These are phyloP conservation scores for Oscheius onirici DNA, from an alignment of 2,888 invertebrate genomes.

Conservation along the genomic window DNA sequence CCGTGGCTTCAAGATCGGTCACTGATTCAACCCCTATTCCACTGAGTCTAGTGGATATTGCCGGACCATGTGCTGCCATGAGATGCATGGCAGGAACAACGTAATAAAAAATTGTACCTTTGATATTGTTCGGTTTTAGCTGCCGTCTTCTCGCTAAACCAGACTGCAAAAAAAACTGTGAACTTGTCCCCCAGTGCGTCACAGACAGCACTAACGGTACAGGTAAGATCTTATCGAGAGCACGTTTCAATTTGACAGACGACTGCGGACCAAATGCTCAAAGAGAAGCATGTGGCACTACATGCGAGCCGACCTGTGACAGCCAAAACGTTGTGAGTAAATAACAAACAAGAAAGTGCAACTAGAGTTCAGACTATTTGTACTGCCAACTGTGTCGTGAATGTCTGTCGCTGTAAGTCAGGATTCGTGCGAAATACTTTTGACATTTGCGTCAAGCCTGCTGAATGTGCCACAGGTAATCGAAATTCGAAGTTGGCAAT, in stretches of 20 bases:
- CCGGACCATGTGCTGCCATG: neutral
- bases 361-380: neutral
- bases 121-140: neutral
- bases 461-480: neutral
- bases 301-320: constrained; percentile 18
- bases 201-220: neutral
- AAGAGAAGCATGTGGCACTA: constrained; percentile 9
- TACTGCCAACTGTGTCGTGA: constrained; percentile 6
- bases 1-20: constrained; percentile 5
- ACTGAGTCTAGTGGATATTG: neutral
- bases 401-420: constrained; percentile 21
- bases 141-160: constrained; percentile 3
- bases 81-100: constrained; percentile 11
- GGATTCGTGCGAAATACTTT: constrained; percentile 1
- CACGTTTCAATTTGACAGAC: neutral
- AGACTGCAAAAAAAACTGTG: constrained; percentile 18
- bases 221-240: neutral
- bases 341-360: neutral
- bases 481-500: neutral
- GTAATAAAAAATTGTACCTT: neutral
- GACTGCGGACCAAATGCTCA: constrained; percentile 12
- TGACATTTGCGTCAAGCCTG: neutral
- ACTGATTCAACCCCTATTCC: constrained; percentile 8
- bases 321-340: constrained; percentile 1
- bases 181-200: constrained; percentile 3